These are phyloP conservation scores for Apaloderma vittatum DNA, from an alignment of 2,113 vertebrate genomes.

Conservation along the genomic window DNA sequence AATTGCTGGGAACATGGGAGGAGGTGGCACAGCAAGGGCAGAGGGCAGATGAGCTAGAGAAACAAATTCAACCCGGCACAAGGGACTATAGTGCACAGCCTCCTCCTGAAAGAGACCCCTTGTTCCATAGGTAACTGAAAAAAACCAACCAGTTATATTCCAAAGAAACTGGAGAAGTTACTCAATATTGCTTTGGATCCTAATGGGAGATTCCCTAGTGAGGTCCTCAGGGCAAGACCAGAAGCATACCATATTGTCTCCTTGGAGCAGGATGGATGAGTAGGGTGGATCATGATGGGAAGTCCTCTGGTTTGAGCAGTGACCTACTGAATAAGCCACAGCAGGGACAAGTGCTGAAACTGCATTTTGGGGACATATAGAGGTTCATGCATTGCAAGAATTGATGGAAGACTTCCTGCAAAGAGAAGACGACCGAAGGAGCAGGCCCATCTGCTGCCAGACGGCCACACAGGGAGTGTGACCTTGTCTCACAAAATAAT, in stretches of 20 bases:
- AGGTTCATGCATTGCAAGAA: not conserved
- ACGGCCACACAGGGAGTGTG: not conserved
- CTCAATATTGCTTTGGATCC: not conserved
- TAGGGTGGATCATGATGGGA: not conserved
- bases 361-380: not conserved
- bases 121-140: not conserved
- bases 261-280: not conserved
- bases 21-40: not conserved
- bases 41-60: not conserved
- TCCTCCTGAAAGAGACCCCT: not conserved
- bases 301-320: not conserved
- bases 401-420: slow-evolving; percentile 65
- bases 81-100: not conserved
- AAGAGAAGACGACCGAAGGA: slow-evolving; percentile 26
- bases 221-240: not conserved
- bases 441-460: not conserved
- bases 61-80: not conserved
- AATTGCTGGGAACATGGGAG: not conserved
- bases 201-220: not conserved
- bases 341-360: slow-evolving; percentile 12
- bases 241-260: not conserved
- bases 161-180: not conserved
- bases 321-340: not conserved
- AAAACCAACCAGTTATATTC: not conserved
- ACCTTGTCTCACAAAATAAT: not conserved